Evolutionary conservation across 2,888 invertebrate genomes (phyloP).

Genomic region (Cheilosia soror): DNA sequence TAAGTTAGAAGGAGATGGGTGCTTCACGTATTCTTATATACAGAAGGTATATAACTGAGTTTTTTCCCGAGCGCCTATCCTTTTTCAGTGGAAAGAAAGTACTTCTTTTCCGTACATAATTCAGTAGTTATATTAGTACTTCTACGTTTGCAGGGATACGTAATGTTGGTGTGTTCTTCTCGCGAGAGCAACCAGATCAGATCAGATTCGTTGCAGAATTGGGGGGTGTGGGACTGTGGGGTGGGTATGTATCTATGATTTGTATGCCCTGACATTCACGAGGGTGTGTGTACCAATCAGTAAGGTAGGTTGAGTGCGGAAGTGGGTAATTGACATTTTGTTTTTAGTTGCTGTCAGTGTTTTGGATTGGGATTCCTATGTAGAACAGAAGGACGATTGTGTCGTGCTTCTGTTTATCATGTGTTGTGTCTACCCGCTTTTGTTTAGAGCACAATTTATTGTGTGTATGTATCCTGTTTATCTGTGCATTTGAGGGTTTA

Average conservation of each 20-base stretch:
- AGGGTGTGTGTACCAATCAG: slow-evolving; percentile 19
- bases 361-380: background rate
- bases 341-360: slow-evolving; percentile 11
- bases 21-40: no score
- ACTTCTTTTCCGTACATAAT: no score
- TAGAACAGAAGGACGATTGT: slow-evolving; percentile 47
- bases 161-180: slow-evolving; percentile 6
- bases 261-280: slow-evolving; percentile 34
- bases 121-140: no score
- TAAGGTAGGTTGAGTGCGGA: slow-evolving; percentile 48
- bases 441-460: background rate
- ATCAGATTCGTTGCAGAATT: background rate
- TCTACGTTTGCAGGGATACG: no score
- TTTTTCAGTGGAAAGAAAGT: no score
- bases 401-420: background rate
- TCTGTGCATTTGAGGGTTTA: slow-evolving; percentile 37
- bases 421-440: no score
- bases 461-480: background rate
- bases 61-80: no score
- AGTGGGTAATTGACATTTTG: slow-evolving; percentile 33
- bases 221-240: slow-evolving; percentile 10
- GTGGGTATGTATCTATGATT: slow-evolving; percentile 21
- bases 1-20: no score
- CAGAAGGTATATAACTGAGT: no score
- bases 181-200: background rate